Percentiles rank a stretch among this genome's conserved stretches.
phyloP scores from a whole-genome alignment of 2,113 vertebrate species.

The Semnornis frantzii region DNA sequence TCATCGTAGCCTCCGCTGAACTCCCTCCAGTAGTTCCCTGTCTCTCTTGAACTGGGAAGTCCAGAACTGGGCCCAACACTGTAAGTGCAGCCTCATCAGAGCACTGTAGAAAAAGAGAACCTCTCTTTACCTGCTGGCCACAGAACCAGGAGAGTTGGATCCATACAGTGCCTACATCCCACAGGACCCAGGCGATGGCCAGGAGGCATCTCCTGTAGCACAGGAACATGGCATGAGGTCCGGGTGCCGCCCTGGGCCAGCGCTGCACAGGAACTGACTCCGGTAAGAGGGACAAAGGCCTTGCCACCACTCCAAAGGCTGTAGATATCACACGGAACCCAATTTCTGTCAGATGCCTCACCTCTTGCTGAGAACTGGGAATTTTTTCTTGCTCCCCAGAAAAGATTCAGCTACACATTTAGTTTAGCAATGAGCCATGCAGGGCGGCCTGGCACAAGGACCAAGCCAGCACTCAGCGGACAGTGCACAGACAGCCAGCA shows the following conservation, averaged over 20 bases:
- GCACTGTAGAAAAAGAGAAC: no score
- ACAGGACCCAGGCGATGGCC: no score
- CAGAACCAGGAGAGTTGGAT: neutral
- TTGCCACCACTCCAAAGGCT: neutral
- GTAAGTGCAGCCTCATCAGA: no score
- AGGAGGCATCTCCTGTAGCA: accelerated
- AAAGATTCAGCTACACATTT: neutral
- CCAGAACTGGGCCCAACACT: no score
- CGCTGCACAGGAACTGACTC: neutral
- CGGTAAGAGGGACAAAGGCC: no score
- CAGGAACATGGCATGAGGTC: accelerated
- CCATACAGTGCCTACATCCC: accelerated
- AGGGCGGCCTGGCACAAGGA: neutral
- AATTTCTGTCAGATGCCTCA: neutral
- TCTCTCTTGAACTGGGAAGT: no score
- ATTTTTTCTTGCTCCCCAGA: neutral
- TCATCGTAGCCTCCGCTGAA: no score
- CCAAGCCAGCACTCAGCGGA: neutral
- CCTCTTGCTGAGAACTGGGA: neutral
- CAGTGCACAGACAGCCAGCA: neutral
- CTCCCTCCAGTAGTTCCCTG: no score
- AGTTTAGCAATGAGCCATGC: neutral
- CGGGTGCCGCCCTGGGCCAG: neutral
- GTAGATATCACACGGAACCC: neutral
- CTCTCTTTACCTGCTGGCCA: no score